These are phyloP conservation scores for Morone chrysops DNA, from an alignment of 2,113 vertebrate genomes.

Conservation along the genomic window DNA sequence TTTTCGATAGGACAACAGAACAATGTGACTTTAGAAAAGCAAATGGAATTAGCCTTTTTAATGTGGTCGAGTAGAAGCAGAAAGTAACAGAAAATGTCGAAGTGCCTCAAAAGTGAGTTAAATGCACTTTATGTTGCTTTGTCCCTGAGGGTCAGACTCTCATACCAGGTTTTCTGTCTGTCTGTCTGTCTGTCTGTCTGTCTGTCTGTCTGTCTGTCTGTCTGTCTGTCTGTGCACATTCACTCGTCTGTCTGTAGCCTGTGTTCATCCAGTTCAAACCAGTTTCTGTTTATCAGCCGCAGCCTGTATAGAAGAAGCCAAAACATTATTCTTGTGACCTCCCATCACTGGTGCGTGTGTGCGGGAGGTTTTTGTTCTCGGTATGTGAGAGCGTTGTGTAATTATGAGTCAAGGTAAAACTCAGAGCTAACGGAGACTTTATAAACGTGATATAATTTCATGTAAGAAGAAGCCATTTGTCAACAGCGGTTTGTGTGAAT, in stretches of 20 bases:
- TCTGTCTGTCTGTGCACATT: background rate
- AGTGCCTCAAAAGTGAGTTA: no score
- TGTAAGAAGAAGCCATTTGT: background rate
- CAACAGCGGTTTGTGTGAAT: background rate
- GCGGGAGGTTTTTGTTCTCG: conserved; percentile 17
- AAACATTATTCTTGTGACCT: conserved; percentile 74
- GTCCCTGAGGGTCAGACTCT: no score
- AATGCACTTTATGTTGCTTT: no score
- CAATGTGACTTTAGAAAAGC: no score
- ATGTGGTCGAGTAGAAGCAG: no score
- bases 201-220: background rate
- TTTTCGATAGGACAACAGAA: no score
- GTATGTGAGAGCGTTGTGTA: conserved; percentile 7
- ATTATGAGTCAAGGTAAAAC: conserved; percentile 48
- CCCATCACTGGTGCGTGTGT: conserved; percentile 23
- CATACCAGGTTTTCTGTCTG: background rate
- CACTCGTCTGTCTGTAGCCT: background rate
- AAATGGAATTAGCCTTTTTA: no score
- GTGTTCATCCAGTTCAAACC: conserved; percentile 65
- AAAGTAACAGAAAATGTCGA: no score
- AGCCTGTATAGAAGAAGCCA: conserved; percentile 62
- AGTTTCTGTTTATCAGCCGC: conserved; percentile 72
- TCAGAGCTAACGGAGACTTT: background rate
- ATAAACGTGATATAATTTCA: background rate
- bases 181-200: background rate